Percentiles rank a stretch among this genome's conserved stretches.
Conservation (phyloP, 2,113 vertebrate species). For the Nycticorax nycticorax region DNA sequence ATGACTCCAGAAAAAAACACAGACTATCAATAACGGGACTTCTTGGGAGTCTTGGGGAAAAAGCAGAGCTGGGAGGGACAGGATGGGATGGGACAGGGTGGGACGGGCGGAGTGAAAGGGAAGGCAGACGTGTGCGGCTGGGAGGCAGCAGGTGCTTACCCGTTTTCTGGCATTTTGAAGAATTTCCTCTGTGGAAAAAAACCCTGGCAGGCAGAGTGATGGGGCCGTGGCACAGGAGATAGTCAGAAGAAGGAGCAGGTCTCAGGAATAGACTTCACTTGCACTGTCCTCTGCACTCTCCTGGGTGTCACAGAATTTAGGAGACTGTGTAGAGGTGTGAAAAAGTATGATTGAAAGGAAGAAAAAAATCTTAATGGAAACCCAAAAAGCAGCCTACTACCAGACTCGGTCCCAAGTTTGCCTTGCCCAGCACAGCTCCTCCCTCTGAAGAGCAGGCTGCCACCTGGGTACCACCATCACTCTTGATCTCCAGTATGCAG, state of each 20-base stretch:
- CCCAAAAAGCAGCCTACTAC: not conserved
- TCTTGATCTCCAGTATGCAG: fast-evolving
- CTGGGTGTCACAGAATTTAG: not conserved
- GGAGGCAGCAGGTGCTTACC: not conserved
- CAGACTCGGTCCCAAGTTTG: not conserved
- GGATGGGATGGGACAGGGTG: not conserved
- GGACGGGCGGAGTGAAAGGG: not conserved
- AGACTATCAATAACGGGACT: too few species aligned
- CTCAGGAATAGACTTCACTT: not conserved
- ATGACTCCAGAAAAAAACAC: not conserved
- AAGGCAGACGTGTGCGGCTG: not conserved
- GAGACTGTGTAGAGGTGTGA: not conserved
- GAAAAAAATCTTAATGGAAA: not conserved
- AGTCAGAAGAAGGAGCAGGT: not conserved
- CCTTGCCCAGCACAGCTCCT: not conserved
- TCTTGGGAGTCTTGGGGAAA: not conserved
- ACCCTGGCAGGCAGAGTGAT: not conserved
- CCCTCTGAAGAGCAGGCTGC: not conserved
- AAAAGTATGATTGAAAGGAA: not conserved
- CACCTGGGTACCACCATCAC: not conserved
- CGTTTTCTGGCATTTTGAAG: not conserved
- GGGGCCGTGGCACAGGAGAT: fast-evolving
- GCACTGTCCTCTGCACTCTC: not conserved
- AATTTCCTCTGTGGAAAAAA: not conserved
- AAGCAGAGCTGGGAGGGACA: not conserved